Percentiles rank a stretch among this genome's conserved stretches.
phyloP scores from a whole-genome alignment of 2,888 invertebrate species.

The Lissocephala sabroskyi region DNA sequence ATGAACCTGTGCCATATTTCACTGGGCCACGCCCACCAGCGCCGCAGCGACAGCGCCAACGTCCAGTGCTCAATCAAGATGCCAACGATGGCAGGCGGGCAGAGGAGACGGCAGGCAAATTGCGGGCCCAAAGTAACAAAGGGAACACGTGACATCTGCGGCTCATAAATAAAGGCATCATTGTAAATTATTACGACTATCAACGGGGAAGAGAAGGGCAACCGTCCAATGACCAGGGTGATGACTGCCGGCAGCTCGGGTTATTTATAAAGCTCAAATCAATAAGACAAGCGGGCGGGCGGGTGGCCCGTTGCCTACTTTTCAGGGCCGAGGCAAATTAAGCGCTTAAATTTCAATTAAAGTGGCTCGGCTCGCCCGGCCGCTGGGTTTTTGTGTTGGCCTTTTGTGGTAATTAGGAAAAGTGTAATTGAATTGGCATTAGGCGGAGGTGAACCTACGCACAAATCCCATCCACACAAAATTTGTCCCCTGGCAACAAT shows the following conservation, averaged over 20 bases:
- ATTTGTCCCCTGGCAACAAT: too few relatives aligned
- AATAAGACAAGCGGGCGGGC: conserved; percentile 10
- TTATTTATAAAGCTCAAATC: conserved; percentile 33
- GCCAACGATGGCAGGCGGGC: not conserved
- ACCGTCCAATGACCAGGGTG: not conserved
- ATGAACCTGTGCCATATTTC: conserved; percentile 60
- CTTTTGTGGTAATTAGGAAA: conserved; percentile 43
- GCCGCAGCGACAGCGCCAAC: not conserved
- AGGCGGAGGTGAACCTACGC: conserved; percentile 3
- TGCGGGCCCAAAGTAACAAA: conserved; percentile 48
- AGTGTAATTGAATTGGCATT: conserved; percentile 36
- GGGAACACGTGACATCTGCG: conserved; percentile 59
- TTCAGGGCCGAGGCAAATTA: conserved; percentile 34
- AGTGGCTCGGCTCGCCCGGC: too few relatives aligned
- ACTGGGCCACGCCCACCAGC: conserved; percentile 28
- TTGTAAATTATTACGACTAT: conserved; percentile 52
- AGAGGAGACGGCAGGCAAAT: conserved; percentile 33
- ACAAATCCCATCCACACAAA: too few relatives aligned
- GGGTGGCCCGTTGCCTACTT: conserved; percentile 8
- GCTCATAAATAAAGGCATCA: conserved; percentile 49
- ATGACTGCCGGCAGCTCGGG: not conserved
- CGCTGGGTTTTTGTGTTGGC: too few relatives aligned
- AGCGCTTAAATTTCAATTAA: conserved; percentile 65
- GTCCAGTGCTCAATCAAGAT: not conserved
- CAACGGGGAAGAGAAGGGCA: conserved; percentile 17